Conservation (phyloP, 2,113 vertebrate species). For the Pristiophorus japonicus region DNA sequence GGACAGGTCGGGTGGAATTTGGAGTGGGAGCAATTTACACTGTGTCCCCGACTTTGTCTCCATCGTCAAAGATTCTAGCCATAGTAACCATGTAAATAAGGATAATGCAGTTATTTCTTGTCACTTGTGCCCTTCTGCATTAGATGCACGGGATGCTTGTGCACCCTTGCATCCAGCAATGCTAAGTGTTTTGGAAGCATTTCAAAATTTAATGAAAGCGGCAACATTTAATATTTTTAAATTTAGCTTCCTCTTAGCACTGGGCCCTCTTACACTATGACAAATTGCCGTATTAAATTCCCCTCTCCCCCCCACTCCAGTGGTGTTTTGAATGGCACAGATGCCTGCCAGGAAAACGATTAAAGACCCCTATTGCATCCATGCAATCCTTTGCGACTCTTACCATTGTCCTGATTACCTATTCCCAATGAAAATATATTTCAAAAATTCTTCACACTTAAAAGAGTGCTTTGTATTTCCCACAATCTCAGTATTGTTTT, state of each 20-base stretch:
- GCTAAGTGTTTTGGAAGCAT: too few relatives aligned
- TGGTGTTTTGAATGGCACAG: not conserved
- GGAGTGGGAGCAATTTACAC: too few relatives aligned
- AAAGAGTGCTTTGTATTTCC: not conserved
- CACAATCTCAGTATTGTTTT: not conserved
- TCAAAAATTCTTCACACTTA: not conserved
- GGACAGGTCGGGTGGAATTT: too few relatives aligned
- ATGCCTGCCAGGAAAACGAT: not conserved
- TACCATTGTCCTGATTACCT: not conserved
- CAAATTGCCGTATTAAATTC: not conserved
- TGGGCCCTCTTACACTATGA: not conserved
- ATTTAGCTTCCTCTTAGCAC: not conserved
- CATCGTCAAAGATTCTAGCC: too few relatives aligned
- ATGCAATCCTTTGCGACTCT: not conserved
- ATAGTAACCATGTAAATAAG: too few relatives aligned
- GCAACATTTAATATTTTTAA: not conserved
- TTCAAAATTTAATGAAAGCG: too few relatives aligned
- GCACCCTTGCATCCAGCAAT: too few relatives aligned
- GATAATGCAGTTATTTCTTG: too few relatives aligned
- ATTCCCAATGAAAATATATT: not conserved
- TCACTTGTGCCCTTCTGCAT: too few relatives aligned
- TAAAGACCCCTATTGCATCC: not conserved
- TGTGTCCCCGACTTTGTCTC: too few relatives aligned
- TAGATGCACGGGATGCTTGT: too few relatives aligned
- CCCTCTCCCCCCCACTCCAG: not conserved